These are phyloP conservation scores for Anorthoa munda DNA, from an alignment of 2,888 invertebrate species.

Conservation along the genomic window DNA sequence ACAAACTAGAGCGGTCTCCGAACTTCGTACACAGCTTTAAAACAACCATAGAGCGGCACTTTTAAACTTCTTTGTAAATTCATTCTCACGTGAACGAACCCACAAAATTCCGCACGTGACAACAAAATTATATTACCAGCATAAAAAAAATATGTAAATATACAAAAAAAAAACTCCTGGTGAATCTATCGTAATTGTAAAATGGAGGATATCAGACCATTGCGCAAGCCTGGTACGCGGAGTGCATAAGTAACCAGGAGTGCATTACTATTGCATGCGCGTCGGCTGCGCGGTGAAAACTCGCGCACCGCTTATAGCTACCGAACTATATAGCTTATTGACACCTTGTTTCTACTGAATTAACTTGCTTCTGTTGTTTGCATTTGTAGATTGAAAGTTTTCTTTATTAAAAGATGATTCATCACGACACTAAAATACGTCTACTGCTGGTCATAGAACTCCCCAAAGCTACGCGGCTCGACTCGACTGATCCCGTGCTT, in stretches of 20 bases:
- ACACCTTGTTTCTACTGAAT: slow-evolving; percentile 24
- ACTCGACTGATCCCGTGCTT: too few relatives aligned
- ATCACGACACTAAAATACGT: too few relatives aligned
- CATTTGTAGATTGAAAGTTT: too few relatives aligned
- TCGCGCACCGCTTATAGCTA: slow-evolving; percentile 41
- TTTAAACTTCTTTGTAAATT: not conserved
- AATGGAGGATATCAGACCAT: slow-evolving; percentile 69
- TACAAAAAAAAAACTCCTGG: slow-evolving; percentile 33
- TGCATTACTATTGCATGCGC: slow-evolving; percentile 63
- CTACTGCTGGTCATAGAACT: too few relatives aligned
- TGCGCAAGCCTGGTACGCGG: slow-evolving; percentile 70
- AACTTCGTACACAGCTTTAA: not conserved
- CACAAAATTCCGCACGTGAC: slow-evolving; percentile 29
- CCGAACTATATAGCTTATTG: slow-evolving; percentile 41
- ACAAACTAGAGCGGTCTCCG: not conserved
- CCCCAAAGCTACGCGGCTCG: too few relatives aligned
- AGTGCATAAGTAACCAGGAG: slow-evolving; percentile 56
- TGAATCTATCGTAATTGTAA: slow-evolving; percentile 58
- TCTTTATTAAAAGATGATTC: not conserved
- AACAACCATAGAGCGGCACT: not conserved
- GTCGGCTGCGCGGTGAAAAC: slow-evolving; percentile 65
- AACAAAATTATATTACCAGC: slow-evolving; percentile 11
- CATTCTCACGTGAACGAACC: slow-evolving; percentile 1
- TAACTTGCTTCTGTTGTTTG: slow-evolving; percentile 1
- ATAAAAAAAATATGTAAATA: slow-evolving; percentile 32